These are phyloP conservation scores for Mimachlamys varia DNA, from an alignment of 2,888 invertebrate species.

Conservation along the genomic window DNA sequence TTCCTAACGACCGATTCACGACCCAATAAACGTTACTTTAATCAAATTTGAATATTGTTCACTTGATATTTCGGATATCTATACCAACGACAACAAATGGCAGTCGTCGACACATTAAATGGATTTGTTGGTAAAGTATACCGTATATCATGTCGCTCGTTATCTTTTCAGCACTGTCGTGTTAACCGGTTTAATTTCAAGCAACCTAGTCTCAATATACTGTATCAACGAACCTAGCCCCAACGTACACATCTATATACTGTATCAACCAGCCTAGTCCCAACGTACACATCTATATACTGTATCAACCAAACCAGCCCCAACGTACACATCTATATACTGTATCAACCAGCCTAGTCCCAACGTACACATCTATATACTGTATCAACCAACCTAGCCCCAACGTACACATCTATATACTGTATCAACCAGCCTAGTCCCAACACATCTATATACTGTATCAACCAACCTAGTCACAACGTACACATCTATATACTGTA, in stretches of 20 bases:
- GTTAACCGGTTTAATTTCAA: constrained; percentile 17
- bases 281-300: no score
- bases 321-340: no score
- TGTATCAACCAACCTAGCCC: not conserved
- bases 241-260: no score
- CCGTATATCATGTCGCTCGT: not conserved
- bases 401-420: not conserved
- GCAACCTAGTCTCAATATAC: not conserved
- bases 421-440: no score
- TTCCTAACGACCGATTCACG: not conserved
- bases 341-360: no score
- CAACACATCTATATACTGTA: not conserved
- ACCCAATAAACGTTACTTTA: not conserved
- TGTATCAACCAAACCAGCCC: no score
- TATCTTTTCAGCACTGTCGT: constrained; percentile 1
- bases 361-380: no score
- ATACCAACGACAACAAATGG: not conserved
- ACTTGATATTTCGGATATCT: not conserved
- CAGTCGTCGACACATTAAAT: not conserved
- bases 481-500: no score
- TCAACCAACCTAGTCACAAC: not conserved
- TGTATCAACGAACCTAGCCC: not conserved
- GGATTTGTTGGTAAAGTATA: not conserved
- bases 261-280: no score
- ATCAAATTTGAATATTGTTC: constrained; percentile 10